Percentiles rank a stretch among this genome's conserved stretches.
These are phyloP conservation scores for Gulo gulo DNA, from an alignment of 2,113 vertebrate species.

Conservation along the genomic window DNA sequence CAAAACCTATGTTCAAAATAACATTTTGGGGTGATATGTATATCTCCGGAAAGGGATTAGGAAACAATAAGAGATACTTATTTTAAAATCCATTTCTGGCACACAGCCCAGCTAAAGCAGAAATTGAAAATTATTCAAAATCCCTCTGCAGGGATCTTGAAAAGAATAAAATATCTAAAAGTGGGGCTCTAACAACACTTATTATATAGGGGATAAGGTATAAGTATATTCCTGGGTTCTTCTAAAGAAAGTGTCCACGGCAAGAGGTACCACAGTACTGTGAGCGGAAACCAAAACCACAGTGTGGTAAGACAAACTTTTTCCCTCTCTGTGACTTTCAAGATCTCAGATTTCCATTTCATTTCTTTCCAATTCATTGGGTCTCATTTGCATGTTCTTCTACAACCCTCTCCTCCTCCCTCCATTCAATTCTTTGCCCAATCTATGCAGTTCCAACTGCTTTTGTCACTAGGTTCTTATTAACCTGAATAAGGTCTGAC, in stretches of 20 bases:
- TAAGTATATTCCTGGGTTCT: not conserved
- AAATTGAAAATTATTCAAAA: constrained; percentile 29
- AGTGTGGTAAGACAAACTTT: not conserved
- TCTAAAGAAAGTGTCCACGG: not conserved
- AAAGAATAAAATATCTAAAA: not conserved
- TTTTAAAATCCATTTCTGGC: constrained; percentile 48
- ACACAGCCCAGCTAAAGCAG: not conserved
- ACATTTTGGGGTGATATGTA: not conserved
- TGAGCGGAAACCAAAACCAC: not conserved
- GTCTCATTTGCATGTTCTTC: not conserved
- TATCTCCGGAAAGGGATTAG: not conserved
- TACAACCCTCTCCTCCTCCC: accelerated
- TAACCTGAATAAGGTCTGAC: not conserved
- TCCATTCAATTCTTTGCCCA: not conserved
- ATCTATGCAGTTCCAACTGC: not conserved
- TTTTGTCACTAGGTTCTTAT: not conserved
- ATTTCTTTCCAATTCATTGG: not conserved
- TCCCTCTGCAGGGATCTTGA: not conserved
- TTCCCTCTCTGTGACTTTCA: not conserved
- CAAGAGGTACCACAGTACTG: not conserved
- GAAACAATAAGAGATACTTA: not conserved
- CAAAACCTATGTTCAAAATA: not conserved
- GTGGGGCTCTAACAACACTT: not conserved
- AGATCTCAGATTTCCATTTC: not conserved
- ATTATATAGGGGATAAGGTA: not conserved